Percentiles rank a stretch among this genome's conserved stretches.
phyloP scores from a whole-genome alignment of 2,888 invertebrate species.

The Aporophyla nigra region DNA sequence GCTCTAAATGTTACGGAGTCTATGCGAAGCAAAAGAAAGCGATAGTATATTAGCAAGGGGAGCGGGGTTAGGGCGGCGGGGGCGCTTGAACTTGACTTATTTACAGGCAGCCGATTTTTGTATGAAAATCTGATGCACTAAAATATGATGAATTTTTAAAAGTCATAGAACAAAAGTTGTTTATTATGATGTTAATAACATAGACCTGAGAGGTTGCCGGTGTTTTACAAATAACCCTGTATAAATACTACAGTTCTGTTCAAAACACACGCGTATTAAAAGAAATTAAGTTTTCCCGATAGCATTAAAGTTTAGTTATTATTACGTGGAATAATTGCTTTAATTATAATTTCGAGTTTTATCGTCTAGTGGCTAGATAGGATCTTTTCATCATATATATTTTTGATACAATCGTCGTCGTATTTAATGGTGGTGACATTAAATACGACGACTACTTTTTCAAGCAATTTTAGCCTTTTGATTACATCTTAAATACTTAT shows the following conservation, averaged over 20 bases:
- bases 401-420: slow-evolving; percentile 32
- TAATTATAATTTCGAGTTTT: slow-evolving; percentile 43
- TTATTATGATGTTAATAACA: no score
- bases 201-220: no score
- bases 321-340: slow-evolving; percentile 43
- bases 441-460: background rate
- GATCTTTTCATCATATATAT: slow-evolving; percentile 22
- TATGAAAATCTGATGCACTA: no score
- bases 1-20: no score
- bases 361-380: slow-evolving; percentile 35
- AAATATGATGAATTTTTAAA: no score
- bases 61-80: no score
- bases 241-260: slow-evolving; percentile 50
- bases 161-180: no score
- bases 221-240: no score
- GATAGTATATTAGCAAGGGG: no score
- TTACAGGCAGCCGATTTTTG: no score
- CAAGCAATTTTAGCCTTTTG: background rate
- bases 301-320: slow-evolving; percentile 39
- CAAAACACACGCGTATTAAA: slow-evolving; percentile 48
- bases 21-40: no score
- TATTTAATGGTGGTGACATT: background rate
- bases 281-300: slow-evolving; percentile 50
- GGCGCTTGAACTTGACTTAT: no score
- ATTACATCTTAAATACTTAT: slow-evolving; percentile 18